Conservation (phyloP, 2,797 vertebrate species). For the Gallinago solitaria region DNA sequence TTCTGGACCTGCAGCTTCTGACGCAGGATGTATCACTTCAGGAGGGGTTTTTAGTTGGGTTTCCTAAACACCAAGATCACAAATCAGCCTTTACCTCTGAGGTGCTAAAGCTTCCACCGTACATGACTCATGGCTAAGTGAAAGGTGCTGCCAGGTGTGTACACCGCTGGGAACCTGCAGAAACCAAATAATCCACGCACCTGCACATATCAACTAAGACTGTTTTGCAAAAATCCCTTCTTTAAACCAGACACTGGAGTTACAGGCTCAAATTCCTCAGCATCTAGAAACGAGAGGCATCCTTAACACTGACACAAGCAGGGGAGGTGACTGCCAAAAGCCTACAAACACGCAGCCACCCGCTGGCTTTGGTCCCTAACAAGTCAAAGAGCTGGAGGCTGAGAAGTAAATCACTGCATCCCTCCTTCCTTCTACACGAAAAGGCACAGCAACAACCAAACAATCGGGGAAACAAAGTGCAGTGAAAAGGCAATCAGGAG, state of each 20-base stretch:
- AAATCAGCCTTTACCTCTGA: not conserved
- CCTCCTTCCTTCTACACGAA: not conserved
- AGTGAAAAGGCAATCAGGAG: not conserved
- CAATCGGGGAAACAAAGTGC: fast-evolving
- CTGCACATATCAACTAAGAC: not conserved
- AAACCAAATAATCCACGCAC: not conserved
- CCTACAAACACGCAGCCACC: not conserved
- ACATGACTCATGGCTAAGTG: not conserved
- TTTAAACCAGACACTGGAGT: not conserved
- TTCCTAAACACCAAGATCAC: not conserved
- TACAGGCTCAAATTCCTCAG: not conserved
- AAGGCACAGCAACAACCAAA: not conserved
- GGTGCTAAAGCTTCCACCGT: not conserved
- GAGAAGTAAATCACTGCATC: not conserved
- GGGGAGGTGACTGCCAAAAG: not conserved
- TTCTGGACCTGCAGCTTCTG: not conserved
- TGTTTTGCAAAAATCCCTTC: not conserved
- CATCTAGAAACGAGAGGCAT: not conserved
- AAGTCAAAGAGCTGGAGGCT: not conserved
- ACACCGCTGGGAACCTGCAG: slow-evolving; percentile 34
- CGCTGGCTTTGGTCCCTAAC: not conserved
- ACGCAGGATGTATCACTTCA: not conserved
- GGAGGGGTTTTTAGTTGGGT: not conserved
- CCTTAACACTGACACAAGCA: not conserved
- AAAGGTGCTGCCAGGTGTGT: slow-evolving; percentile 79